Percentiles rank a stretch among this genome's conserved stretches.
phyloP scores from a whole-genome alignment of 2,888 invertebrate species.

The Limenitis arthemis region DNA sequence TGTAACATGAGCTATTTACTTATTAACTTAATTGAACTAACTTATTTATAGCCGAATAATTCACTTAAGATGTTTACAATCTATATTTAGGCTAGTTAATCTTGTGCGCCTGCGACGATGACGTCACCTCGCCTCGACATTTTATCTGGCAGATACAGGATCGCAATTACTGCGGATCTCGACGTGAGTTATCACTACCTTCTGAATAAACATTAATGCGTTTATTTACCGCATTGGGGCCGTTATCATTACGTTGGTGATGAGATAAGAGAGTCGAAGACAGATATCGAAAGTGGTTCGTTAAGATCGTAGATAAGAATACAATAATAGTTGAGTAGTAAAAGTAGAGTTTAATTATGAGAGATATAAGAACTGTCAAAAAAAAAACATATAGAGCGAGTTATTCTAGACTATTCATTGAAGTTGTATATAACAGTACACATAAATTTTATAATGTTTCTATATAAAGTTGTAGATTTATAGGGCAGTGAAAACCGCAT shows the following conservation, averaged over 20 bases:
- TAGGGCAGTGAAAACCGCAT: slow-evolving; percentile 11
- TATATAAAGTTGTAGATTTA: slow-evolving; percentile 8
- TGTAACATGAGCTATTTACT: slow-evolving; percentile 1
- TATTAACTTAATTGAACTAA: slow-evolving; percentile 2
- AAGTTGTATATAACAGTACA: neutral
- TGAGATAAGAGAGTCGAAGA: slow-evolving; percentile 9
- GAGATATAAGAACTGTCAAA: neutral
- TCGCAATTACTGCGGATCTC: slow-evolving; percentile 40
- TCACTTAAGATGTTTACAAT: slow-evolving; percentile 54
- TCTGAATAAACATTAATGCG: slow-evolving; percentile 22
- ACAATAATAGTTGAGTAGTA: neutral
- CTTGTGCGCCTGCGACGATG: slow-evolving; percentile 48
- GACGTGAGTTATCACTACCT: slow-evolving; percentile 25
- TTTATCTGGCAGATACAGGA: slow-evolving; percentile 41
- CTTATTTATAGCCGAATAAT: slow-evolving; percentile 35
- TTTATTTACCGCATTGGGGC: slow-evolving; percentile 9
- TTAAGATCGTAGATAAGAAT: neutral
- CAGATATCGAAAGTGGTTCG: slow-evolving; percentile 4
- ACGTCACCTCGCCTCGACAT: slow-evolving; percentile 44
- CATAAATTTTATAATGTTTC: neutral
- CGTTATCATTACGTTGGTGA: slow-evolving; percentile 13
- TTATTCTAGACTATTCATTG: too few relatives aligned
- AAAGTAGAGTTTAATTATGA: neutral
- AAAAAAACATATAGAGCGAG: neutral
- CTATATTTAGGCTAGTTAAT: slow-evolving; percentile 54